phyloP scores from a whole-genome alignment of 2,797 vertebrate genomes.

The Hirundo rustica region DNA sequence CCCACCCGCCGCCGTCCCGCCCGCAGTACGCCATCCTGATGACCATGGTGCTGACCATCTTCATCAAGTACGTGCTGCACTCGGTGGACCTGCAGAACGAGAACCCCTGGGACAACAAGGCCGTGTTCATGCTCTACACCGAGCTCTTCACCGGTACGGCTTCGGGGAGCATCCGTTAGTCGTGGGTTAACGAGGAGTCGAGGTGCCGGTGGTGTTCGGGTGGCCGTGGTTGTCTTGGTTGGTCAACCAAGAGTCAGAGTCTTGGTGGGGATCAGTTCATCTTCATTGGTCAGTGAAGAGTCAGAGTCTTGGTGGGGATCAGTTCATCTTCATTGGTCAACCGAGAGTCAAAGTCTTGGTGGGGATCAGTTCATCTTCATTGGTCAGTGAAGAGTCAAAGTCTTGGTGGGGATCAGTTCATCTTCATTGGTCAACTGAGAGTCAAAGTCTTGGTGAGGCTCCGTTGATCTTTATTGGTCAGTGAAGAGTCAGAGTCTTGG shows the following conservation, averaged over 20 bases:
- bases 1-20: background rate
- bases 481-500: background rate
- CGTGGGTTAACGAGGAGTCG: accelerated
- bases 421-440: background rate
- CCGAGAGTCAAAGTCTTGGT: background rate
- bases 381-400: background rate
- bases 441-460: background rate
- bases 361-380: accelerated
- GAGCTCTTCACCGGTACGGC: slow-evolving; percentile 91
- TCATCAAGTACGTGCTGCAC: slow-evolving; percentile 93
- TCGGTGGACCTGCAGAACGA: slow-evolving; percentile 92
- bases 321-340: background rate
- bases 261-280: no score
- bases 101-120: slow-evolving; percentile 98
- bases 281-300: background rate
- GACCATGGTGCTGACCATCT: slow-evolving; percentile 94
- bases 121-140: slow-evolving; percentile 96
- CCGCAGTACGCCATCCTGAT: slow-evolving; percentile 94
- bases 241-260: background rate
- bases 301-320: background rate
- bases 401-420: accelerated
- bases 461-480: background rate
- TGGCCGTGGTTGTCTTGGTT: background rate
- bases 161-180: accelerated
- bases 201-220: no score